Evolutionary conservation across 2,113 vertebrate species (phyloP).

Genomic region (Vombatus ursinus): DNA sequence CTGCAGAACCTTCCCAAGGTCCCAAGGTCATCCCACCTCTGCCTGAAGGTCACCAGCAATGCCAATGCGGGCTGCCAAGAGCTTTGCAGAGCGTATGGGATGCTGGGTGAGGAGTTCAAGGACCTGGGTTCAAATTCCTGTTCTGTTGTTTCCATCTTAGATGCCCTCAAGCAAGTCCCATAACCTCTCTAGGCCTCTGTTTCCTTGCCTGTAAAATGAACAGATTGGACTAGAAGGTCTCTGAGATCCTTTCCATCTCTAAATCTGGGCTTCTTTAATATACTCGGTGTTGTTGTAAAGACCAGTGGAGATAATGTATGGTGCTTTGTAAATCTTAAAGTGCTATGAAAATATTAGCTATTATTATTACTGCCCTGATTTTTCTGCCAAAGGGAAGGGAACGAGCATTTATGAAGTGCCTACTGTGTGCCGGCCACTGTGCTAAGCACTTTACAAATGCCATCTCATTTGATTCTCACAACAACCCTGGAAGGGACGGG

Average conservation of each 20-base stretch:
- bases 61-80: not conserved
- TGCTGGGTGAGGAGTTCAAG: not conserved
- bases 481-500: not conserved
- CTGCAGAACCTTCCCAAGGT: not conserved
- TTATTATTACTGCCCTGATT: not conserved
- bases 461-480: not conserved
- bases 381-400: not conserved
- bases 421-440: not conserved
- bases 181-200: not conserved
- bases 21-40: not conserved
- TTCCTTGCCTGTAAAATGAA: not conserved
- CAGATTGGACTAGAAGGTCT: not conserved
- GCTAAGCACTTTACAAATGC: not conserved
- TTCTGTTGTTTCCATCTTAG: not conserved
- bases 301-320: not conserved
- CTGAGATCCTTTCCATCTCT: not conserved
- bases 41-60: not conserved
- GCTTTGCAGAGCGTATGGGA: not conserved
- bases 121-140: not conserved
- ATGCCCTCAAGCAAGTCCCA: not conserved
- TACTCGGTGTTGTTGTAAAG: not conserved
- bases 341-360: not conserved
- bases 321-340: not conserved
- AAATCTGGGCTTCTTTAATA: not conserved
- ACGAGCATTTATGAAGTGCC: not conserved